Percentiles rank a stretch among this genome's conserved stretches.
Conservation (phyloP, 2,113 vertebrate species). For the Pterocles orientalis region DNA sequence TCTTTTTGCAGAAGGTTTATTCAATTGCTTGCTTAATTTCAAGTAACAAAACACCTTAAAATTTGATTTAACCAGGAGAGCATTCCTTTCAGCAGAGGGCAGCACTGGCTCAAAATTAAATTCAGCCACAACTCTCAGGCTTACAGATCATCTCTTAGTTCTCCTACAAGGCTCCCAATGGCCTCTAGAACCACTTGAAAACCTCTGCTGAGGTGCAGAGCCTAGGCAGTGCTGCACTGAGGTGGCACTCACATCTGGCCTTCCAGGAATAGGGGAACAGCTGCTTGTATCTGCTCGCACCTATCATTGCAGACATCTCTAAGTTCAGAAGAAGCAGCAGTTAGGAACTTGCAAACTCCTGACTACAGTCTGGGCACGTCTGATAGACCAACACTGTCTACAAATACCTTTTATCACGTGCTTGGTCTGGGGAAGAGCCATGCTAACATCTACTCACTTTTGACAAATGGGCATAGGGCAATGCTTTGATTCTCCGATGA, state of each 20-base stretch:
- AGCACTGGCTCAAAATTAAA: not conserved
- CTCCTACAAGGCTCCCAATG: not conserved
- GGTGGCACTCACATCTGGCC: not conserved
- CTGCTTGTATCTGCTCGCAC: not conserved
- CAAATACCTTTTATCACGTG: not conserved
- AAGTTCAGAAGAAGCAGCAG: not conserved
- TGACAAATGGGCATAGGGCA: not conserved
- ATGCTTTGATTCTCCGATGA: not conserved
- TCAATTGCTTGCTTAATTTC: not conserved
- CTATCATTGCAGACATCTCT: rapidly evolving
- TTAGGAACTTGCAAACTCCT: not conserved
- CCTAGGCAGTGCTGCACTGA: not conserved
- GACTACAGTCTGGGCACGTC: not conserved
- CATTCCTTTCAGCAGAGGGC: not conserved
- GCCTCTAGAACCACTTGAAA: not conserved
- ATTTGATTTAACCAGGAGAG: not conserved
- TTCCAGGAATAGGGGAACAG: not conserved
- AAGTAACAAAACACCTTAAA: not conserved
- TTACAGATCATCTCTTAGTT: not conserved
- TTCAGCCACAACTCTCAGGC: not conserved
- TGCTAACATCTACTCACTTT: not conserved
- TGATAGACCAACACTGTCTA: not conserved
- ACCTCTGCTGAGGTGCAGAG: not conserved
- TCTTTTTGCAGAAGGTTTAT: not conserved
- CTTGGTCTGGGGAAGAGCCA: not conserved